Evolutionary conservation across 2,888 invertebrate genomes (phyloP).

Genomic region (Euzetes globulus): DNA sequence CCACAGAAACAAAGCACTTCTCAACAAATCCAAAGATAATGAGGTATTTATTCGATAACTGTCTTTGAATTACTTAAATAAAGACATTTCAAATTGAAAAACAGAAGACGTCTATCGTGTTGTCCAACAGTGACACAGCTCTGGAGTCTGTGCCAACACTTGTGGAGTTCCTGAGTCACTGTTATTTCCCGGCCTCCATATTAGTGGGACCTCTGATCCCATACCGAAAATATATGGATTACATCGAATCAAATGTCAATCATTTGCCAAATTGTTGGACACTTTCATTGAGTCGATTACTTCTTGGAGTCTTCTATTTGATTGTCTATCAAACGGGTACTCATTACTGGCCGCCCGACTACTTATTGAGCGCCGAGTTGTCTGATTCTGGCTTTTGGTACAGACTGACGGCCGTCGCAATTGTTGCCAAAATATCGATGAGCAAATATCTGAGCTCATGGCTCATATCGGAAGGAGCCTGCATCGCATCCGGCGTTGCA

Average conservation of each 20-base stretch:
- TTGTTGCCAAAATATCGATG: constrained; percentile 46
- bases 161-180: constrained; percentile 69
- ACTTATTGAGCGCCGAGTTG: constrained; percentile 55
- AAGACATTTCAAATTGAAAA: too few relatives aligned
- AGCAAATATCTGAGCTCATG: constrained; percentile 91
- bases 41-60: neutral
- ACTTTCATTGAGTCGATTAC: constrained; percentile 45
- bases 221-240: constrained; percentile 68
- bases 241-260: constrained; percentile 54
- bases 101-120: neutral
- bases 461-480: constrained; percentile 63
- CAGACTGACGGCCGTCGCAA: constrained; percentile 32
- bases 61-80: neutral
- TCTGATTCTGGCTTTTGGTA: neutral
- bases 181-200: constrained; percentile 81
- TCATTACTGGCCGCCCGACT: constrained; percentile 62
- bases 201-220: constrained; percentile 91
- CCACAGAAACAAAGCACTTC: constrained; percentile 46
- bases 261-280: neutral
- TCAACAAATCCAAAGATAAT: neutral
- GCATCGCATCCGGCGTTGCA: constrained; percentile 65
- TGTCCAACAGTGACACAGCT: constrained; percentile 63
- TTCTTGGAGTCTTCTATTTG: constrained; percentile 65
- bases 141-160: constrained; percentile 58
- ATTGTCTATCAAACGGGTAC: constrained; percentile 65